Base-by-base conservation (phyloP, 2,888 invertebrate species). In the Neocrepidodera transversa region DNA sequence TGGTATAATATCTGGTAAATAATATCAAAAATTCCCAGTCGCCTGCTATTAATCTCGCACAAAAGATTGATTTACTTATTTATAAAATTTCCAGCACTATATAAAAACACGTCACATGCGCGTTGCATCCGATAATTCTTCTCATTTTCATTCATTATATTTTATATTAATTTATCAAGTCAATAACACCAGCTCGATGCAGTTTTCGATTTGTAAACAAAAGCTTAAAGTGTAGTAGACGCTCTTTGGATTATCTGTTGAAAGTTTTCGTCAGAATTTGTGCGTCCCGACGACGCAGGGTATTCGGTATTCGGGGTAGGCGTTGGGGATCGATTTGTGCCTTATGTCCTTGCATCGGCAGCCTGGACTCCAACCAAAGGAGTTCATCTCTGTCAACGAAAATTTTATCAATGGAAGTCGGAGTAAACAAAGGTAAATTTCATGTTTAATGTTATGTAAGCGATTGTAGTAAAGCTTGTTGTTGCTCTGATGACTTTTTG, bases 161-260 rank as follows among this genome's bases (percentile, higher is more conserved):
- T n/a, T 53, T 43, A 45, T 53, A 51, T 47, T 23, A 54, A 54
- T 11, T 54, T 45, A 45, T 54, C 45, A 36, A 36, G 47, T 54
- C 54, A 47, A 54, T 42, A 54, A 54, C 45, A 54, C 28, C 32
- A 23, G 5, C 11, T 45, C 17, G 16, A n/a, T 45, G 54, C 26
- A 36, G 36, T 58, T 62, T 45, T 32, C 50, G 43, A 38, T 61
- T 57, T n/a, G 53, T 57, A 61, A 61, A 61, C 53, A 61, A 40
- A 49, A 42, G 32, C 16, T 53, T 50, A 45, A 30, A 30, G 48
- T 38, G 53, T 32, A n/a, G 32, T 32, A 13, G 13, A 10, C 17
- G 1, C n/a, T 13, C 2, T 6, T 3, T 11, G 11, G n/a, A 8
- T 32, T 13, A 10, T 32, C 13, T 13, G 13, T 32, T n/a, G 32